phyloP scores from a whole-genome alignment of 2,113 vertebrate species.

The Hirundichthys speculiger region DNA sequence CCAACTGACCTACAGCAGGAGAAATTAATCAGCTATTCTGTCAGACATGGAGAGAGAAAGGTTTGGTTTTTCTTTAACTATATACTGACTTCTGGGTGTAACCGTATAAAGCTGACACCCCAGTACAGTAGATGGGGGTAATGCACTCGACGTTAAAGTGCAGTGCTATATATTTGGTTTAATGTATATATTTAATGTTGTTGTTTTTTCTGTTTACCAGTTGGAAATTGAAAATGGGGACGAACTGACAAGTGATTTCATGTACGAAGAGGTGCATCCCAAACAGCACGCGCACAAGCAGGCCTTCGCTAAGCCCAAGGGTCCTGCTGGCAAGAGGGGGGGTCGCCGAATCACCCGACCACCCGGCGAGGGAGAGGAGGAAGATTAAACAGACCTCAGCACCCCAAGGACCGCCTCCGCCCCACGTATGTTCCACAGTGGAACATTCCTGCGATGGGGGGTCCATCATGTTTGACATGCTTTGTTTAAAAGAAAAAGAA shows the following conservation, averaged over 20 bases:
- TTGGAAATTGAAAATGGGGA: slow-evolving; percentile 96
- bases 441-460: slow-evolving; percentile 71
- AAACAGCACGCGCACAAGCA: slow-evolving; percentile 97
- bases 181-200: background rate
- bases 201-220: slow-evolving; percentile 71
- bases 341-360: slow-evolving; percentile 89
- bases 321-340: slow-evolving; percentile 91
- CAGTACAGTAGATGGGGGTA: too few species aligned
- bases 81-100: too few species aligned
- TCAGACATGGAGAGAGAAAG: too few species aligned
- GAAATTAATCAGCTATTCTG: too few species aligned
- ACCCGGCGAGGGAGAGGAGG: slow-evolving; percentile 85
- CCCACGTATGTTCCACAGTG: slow-evolving; percentile 60
- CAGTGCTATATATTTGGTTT: background rate
- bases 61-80: too few species aligned
- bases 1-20: too few species aligned
- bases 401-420: slow-evolving; percentile 30
- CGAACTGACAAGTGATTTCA: slow-evolving; percentile 91
- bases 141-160: too few species aligned
- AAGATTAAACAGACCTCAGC: slow-evolving; percentile 70
- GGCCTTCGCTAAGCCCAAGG: slow-evolving; percentile 94
- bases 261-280: slow-evolving; percentile 97
- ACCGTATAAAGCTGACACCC: too few species aligned
- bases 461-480: slow-evolving; percentile 51
- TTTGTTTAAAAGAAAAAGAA: slow-evolving; percentile 54